Percentiles rank a stretch among this genome's conserved stretches.
Evolutionary conservation across 2,888 invertebrate species (phyloP).

Genomic region (Choristoneura rosaceana): DNA sequence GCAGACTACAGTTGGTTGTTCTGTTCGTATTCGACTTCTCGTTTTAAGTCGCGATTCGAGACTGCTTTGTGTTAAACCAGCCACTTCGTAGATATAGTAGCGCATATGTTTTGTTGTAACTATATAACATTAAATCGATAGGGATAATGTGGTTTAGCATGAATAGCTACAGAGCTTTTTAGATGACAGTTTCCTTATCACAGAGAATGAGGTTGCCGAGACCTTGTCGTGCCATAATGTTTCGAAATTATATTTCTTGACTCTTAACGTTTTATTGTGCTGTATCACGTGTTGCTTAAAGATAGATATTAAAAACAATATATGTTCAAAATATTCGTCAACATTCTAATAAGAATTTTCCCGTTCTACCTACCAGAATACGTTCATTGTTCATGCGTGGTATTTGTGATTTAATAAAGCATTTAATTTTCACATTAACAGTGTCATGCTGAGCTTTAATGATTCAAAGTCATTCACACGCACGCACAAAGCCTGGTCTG

Average conservation of each 20-base stretch:
- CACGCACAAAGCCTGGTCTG: conserved; percentile 66
- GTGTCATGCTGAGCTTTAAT: conserved; percentile 34
- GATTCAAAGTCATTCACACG: conserved; percentile 66
- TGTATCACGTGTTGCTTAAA: conserved; percentile 16
- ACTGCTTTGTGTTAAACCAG: conserved; percentile 66
- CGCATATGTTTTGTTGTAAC: conserved; percentile 62
- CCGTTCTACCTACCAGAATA: not conserved
- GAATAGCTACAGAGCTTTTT: conserved; percentile 56
- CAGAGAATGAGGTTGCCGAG: conserved; percentile 59
- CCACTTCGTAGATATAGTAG: conserved; percentile 54
- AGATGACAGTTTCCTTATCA: conserved; percentile 60
- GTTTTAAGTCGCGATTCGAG: conserved; percentile 49
- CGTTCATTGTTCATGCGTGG: not conserved
- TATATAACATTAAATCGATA: conserved; percentile 68
- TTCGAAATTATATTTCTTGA: conserved; percentile 64
- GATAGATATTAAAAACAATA: not conserved
- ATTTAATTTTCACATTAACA: conserved; percentile 16
- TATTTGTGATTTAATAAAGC: conserved; percentile 8
- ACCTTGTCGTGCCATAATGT: conserved; percentile 68
- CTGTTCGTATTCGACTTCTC: conserved; percentile 50
- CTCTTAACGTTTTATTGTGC: conserved; percentile 59
- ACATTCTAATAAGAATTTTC: conserved; percentile 26
- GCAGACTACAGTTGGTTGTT: conserved; percentile 56
- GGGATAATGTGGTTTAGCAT: conserved; percentile 56
- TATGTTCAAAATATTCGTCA: not conserved